Conservation (phyloP, 2,797 vertebrate genomes). For the Sebastes baramenuke region DNA sequence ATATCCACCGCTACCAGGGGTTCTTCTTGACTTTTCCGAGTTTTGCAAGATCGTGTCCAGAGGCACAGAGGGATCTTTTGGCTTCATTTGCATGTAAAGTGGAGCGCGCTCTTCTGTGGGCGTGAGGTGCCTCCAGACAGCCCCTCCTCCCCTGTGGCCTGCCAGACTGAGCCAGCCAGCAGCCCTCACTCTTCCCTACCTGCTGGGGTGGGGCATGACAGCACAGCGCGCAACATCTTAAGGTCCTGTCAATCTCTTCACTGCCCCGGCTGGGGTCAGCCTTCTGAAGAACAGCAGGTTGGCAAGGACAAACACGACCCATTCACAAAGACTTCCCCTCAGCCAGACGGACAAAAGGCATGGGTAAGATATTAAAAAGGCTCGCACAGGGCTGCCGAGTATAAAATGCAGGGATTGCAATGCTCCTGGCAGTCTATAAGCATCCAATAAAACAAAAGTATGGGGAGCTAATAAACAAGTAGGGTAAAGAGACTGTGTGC, state of each 20-base stretch:
- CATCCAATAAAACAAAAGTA: slow-evolving; percentile 61
- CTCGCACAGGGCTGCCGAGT: slow-evolving; percentile 27
- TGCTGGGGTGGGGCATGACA: slow-evolving; percentile 76
- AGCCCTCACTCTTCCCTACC: slow-evolving; percentile 73
- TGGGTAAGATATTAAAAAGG: slow-evolving; percentile 58
- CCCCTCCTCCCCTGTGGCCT: slow-evolving; percentile 75
- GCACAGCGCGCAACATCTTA: slow-evolving; percentile 74
- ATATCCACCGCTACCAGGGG: slow-evolving; percentile 32
- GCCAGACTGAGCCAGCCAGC: slow-evolving; percentile 68
- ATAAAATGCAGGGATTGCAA: slow-evolving; percentile 34
- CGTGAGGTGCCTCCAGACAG: slow-evolving; percentile 73
- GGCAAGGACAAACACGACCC: slow-evolving; percentile 77
- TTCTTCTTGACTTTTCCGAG: slow-evolving; percentile 66
- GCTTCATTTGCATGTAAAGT: slow-evolving; percentile 84
- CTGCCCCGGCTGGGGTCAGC: slow-evolving; percentile 65
- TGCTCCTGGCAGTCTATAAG: slow-evolving; percentile 50
- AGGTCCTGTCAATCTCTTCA: slow-evolving; percentile 78
- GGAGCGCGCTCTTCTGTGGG: slow-evolving; percentile 64
- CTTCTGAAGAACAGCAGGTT: slow-evolving; percentile 70
- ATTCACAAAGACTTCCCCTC: slow-evolving; percentile 60
- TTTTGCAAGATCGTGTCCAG: slow-evolving; percentile 65
- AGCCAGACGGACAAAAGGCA: slow-evolving; percentile 54
- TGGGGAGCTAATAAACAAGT: slow-evolving; percentile 57
- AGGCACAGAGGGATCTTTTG: slow-evolving; percentile 73
- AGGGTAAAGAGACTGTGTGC: slow-evolving; percentile 30